Base-by-base conservation (phyloP, 1,140 invertebrate genomes). In the Drosophila malerkotliana region DNA sequence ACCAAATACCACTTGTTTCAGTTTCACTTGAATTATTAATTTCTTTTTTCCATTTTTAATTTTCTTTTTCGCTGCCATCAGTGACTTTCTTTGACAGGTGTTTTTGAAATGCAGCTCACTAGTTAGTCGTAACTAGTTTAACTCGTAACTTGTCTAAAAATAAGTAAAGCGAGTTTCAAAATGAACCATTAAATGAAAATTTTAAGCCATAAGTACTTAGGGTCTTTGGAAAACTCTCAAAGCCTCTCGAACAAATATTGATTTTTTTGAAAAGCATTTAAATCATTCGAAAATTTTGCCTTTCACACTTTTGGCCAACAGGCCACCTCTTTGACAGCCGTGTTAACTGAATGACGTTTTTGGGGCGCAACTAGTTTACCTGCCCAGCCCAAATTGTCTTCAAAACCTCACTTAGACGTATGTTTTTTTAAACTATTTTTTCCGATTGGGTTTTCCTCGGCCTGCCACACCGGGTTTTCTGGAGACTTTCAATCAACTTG, bases 331-430 rank as follows among this genome's bases (percentile, higher is more conserved):
- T 69, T 48, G 62, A 68, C 51, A 68, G 66, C 5, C 59, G 28
- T 41, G 28, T 62, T 54, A 51, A 45, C 59, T 62, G 59, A 62
- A 62, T 62, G 37, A 44, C 66, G n/a, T 39, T 37, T 67, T 57
- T 15, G 34, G 30, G 41, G 51, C 68, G 63, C 47, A 72, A 72
- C 68, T 72, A 72, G 68, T 72, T 72, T 72, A n/a, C n/a, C 24
- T 30, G 41, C 12, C 66, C 59, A 55, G 30, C 68, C 68, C 67
- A 71, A 72, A 71, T 60, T 21, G 44, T n/a, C 12, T n/a, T 37
- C 7, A 47, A 32, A 51, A 48, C 51, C 9, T 32, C 9, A 21
- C 47, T 45, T 5, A 21, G 21, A 21, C 21, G 21, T 21, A 3
- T 21, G 21, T 21, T 21, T 21, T 14, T 14, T 34, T 53, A 32